Evolutionary conservation across 1,140 invertebrate species (phyloP).

Genomic region (Drosophila azteca): DNA sequence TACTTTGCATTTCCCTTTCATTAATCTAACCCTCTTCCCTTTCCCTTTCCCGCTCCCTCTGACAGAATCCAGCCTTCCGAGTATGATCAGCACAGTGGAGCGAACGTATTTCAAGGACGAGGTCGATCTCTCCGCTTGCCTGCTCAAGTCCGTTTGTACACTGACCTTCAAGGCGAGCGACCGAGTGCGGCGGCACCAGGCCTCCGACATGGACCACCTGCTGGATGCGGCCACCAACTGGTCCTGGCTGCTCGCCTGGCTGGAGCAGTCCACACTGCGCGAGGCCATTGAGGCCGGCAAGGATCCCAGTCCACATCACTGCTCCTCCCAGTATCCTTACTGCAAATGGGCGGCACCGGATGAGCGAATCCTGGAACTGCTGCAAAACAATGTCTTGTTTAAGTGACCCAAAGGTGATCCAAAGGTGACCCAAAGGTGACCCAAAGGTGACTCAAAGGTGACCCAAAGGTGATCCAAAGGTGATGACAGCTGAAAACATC

Average conservation of each 20-base stretch:
- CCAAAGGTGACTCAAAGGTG: too few relatives aligned
- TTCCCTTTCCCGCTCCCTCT: background rate
- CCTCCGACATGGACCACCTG: slow-evolving; percentile 57
- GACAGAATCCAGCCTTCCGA: slow-evolving; percentile 59
- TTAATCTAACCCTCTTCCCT: background rate
- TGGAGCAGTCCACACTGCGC: slow-evolving; percentile 50
- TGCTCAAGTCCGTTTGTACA: slow-evolving; percentile 67
- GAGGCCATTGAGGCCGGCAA: slow-evolving; percentile 60
- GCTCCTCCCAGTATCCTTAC: slow-evolving; percentile 51
- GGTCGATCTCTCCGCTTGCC: slow-evolving; percentile 58
- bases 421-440: too few relatives aligned
- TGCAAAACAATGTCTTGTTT: slow-evolving; percentile 62
- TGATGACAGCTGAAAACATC: too few relatives aligned
- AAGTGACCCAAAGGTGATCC: slow-evolving; percentile 4
- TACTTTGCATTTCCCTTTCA: background rate
- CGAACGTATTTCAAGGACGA: slow-evolving; percentile 59
- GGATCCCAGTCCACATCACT: slow-evolving; percentile 12
- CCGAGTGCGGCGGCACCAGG: slow-evolving; percentile 33
- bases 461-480: too few relatives aligned
- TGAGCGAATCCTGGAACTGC: slow-evolving; percentile 41
- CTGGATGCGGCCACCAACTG: slow-evolving; percentile 60
- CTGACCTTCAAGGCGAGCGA: slow-evolving; percentile 38
- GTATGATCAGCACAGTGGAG: slow-evolving; percentile 55
- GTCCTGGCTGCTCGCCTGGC: slow-evolving; percentile 52
- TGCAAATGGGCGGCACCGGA: slow-evolving; percentile 68